A percentile compares a stretch with the other conserved stretches of the same genome.
These are phyloP conservation scores for Mesocentrotus franciscanus DNA, from an alignment of 53 echinoderm and acorn worm species.

Conservation along the genomic window DNA sequence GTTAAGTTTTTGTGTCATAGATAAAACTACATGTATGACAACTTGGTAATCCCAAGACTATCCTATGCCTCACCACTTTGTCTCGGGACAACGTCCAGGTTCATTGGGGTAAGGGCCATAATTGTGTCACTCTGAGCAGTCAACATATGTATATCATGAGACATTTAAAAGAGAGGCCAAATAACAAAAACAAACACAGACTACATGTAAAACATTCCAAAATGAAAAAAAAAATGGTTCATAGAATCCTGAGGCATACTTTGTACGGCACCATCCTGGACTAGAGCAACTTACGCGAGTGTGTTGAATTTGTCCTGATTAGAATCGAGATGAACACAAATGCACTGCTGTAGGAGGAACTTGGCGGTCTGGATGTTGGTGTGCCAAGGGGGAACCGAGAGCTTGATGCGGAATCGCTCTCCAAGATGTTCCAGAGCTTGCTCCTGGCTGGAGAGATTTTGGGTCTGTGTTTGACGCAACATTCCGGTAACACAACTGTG, in stretches of 20 bases:
- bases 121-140: too few relatives aligned
- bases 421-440: slow-evolving; percentile 79
- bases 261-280: neutral
- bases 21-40: too few relatives aligned
- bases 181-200: too few relatives aligned
- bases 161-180: too few relatives aligned
- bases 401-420: slow-evolving; percentile 83
- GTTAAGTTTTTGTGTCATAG: too few relatives aligned
- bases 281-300: slow-evolving; percentile 77
- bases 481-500: slow-evolving; percentile 91
- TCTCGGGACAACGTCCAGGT: too few relatives aligned
- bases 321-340: slow-evolving; percentile 84
- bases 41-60: too few relatives aligned
- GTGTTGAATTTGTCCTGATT: slow-evolving; percentile 86
- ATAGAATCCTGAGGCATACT: too few relatives aligned
- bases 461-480: slow-evolving; percentile 78
- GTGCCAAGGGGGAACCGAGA: slow-evolving; percentile 85
- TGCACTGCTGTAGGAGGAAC: slow-evolving; percentile 82
- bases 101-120: too few relatives aligned
- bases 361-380: slow-evolving; percentile 71
- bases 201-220: too few relatives aligned
- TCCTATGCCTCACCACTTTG: too few relatives aligned
- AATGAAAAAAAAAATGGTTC: neutral
- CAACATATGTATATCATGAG: too few relatives aligned
- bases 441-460: slow-evolving; percentile 66